Conservation (phyloP, 2,113 vertebrate species). For the Eudyptes chrysolophus region DNA sequence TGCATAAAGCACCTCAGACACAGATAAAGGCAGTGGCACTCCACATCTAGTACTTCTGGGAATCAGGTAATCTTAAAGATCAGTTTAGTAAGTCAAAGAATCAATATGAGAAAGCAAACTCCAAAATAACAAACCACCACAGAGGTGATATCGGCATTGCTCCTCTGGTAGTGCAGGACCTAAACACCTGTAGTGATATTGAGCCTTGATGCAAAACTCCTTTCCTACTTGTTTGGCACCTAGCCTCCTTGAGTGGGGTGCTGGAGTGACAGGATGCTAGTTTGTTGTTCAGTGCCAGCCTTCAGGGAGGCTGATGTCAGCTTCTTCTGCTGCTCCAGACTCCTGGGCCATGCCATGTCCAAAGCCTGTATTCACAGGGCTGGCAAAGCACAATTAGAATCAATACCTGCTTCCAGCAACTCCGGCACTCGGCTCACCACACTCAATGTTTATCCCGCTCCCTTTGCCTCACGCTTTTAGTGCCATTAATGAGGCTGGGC, state of each 20-base stretch:
- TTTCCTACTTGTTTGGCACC: not conserved
- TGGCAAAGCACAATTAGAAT: not conserved
- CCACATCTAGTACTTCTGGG: not conserved
- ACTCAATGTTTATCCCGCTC: not conserved
- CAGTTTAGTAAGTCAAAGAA: not conserved
- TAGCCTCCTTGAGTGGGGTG: accelerated
- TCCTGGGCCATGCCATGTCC: not conserved
- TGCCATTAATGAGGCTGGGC: not conserved
- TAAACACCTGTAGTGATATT: accelerated
- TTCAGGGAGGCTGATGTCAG: not conserved
- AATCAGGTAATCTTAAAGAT: not conserved
- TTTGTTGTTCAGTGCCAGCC: not conserved
- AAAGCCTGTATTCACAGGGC: accelerated
- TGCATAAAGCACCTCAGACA: not conserved
- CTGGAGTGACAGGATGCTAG: not conserved
- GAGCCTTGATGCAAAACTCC: not conserved
- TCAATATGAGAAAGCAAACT: not conserved
- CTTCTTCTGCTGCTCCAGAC: not conserved
- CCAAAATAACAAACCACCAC: not conserved
- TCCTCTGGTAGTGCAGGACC: not conserved
- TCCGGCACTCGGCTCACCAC: not conserved
- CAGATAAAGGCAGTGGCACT: not conserved
- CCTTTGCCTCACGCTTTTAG: not conserved
- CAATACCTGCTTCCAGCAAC: not conserved
- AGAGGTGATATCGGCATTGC: not conserved